Percentiles rank a stretch among this genome's conserved stretches.
These are phyloP conservation scores for Rhabdomys pumilio DNA, from an alignment of 2,797 vertebrate genomes.

Conservation along the genomic window DNA sequence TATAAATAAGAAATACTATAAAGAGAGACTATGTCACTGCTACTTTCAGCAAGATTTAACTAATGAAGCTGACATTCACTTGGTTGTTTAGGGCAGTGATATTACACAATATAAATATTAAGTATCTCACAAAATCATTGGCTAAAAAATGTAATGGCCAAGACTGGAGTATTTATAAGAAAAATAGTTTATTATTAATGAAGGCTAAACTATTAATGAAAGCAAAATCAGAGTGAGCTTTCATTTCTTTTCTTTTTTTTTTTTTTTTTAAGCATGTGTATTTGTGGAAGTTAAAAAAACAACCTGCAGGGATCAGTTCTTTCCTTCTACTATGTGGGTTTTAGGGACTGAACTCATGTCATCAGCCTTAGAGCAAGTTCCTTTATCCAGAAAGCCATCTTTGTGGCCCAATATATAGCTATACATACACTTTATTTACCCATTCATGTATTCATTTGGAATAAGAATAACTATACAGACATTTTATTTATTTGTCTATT, in stretches of 20 bases:
- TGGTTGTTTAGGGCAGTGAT: constrained; percentile 27
- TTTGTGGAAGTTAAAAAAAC: not conserved
- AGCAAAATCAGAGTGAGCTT: not conserved
- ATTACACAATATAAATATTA: not conserved
- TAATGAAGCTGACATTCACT: constrained; percentile 9
- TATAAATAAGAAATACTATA: not conserved
- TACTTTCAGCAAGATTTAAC: constrained; percentile 26
- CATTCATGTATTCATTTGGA: too few species aligned
- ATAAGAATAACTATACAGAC: not conserved
- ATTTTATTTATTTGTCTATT: not conserved
- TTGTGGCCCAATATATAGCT: not conserved
- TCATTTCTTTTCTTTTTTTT: not conserved
- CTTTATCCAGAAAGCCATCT: not conserved
- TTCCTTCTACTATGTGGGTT: not conserved
- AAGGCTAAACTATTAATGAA: constrained; percentile 6
- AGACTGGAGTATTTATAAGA: not conserved
- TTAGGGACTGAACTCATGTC: not conserved
- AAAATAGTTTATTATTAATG: not conserved
- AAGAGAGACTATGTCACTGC: constrained; percentile 25
- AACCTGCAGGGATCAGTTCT: not conserved
- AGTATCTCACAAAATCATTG: constrained; percentile 20
- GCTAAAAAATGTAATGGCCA: not conserved
- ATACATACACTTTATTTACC: not conserved
- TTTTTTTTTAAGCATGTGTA: not conserved
- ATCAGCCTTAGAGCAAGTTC: not conserved